Base-by-base conservation (phyloP, 1,140 invertebrate species). In the Trachymyrmex septentrionalis region DNA sequence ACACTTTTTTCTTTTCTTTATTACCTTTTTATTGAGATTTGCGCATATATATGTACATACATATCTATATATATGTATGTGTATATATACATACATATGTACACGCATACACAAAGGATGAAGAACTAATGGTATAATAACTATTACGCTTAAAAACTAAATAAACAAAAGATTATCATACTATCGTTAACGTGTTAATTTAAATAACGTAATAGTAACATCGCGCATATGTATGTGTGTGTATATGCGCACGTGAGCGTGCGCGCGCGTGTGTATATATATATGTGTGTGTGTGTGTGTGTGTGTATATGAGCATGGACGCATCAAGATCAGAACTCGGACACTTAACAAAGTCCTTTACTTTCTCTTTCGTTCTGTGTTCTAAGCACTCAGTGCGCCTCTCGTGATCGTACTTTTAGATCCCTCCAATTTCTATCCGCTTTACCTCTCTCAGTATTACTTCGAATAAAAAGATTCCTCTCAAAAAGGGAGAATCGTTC, bases 141-240 rank as follows among this genome's bases (percentile, higher is more conserved):
- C 92, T 94, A 94, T 93, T 94, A 93, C 88, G 93, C 88, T 90
- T 92, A 94, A 94, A 92, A 95, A 95, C 94, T 95, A 95, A 95
- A 95, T 95, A 94, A 95, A 95, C 94, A 94, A 95, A 95, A 92
- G 81, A 71, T 91, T 91, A 91, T 91, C 93, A 93, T 93, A 93
- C 93, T 94, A 93, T 87, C 93, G 90, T 90, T 94, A 95, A 95
- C 93, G 90, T 92, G 76, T 93, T 95, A 92, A 94, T 95, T 95
- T 94, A 94, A 94, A 95, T 95, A 95, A 95, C 93, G 87, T 94
- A 95, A 94, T 94, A 92, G 92, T 93, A 92, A 92, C 88, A 90
- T 80, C 92, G 91, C 91, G 67, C 86, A 44, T 53, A 12, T 53
- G 3, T 85, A 0, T 71, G 16, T 55, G 6, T 82, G 38, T 59